These are phyloP conservation scores for Todiramphus chloris DNA, from an alignment of 2,113 vertebrate genomes.

Conservation along the genomic window DNA sequence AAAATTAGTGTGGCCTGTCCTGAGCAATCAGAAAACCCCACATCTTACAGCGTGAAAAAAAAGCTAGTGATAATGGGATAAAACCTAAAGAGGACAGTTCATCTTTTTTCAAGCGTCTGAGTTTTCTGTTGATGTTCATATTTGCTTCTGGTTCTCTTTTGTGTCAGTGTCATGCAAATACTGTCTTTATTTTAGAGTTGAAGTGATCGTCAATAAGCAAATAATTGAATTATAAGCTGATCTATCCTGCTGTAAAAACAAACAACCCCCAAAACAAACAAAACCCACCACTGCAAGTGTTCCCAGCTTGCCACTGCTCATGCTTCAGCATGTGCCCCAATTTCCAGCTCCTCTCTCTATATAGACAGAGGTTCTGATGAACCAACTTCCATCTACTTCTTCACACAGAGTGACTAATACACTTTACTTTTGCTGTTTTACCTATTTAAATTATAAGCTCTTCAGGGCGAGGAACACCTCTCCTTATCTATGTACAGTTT, in stretches of 20 bases:
- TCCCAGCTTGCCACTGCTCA: not conserved
- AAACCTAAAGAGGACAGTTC: not conserved
- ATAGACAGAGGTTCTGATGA: not conserved
- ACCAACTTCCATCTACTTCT: not conserved
- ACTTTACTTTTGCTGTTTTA: not conserved
- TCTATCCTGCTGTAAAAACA: not conserved
- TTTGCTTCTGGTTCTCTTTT: not conserved
- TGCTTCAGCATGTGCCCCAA: not conserved
- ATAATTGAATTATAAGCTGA: not conserved
- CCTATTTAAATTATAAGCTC: not conserved
- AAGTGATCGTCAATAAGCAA: not conserved
- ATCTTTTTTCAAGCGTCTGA: not conserved
- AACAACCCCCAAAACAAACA: not conserved
- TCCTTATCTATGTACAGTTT: not conserved
- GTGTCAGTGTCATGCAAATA: not conserved
- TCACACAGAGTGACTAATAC: fast-evolving
- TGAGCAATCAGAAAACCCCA: not conserved
- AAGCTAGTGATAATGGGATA: not conserved
- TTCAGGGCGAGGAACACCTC: not conserved
- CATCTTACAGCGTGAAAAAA: not conserved
- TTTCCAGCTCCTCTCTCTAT: not conserved
- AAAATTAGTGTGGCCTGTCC: not conserved
- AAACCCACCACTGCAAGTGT: not conserved
- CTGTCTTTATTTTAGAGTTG: not conserved
- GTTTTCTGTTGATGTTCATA: not conserved